phyloP scores from a whole-genome alignment of 2,888 invertebrate species.

The Stenotaenia linearis region DNA sequence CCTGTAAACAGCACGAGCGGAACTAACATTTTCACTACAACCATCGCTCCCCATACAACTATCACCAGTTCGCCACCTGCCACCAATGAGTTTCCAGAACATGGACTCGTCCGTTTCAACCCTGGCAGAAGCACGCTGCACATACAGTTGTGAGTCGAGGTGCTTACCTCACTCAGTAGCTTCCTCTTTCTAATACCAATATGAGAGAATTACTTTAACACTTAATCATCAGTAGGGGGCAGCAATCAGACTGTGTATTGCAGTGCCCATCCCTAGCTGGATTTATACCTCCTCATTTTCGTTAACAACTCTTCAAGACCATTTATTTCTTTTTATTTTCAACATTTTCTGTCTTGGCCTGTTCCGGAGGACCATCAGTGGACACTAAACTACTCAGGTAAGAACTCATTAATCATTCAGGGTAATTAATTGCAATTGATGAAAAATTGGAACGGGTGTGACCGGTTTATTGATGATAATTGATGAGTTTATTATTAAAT shows the following conservation, averaged over 20 bases:
- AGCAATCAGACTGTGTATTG: neutral
- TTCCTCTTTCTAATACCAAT: neutral
- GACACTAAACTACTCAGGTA: neutral
- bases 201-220: conserved; percentile 19
- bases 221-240: neutral
- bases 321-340: neutral
- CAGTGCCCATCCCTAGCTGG: neutral
- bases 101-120: neutral
- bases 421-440: neutral
- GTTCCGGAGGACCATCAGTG: neutral
- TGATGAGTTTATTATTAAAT: neutral
- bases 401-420: neutral
- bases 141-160: conserved; percentile 13
- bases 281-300: neutral
- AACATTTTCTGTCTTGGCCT: neutral
- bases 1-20: neutral
- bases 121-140: conserved; percentile 6
- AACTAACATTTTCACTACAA: neutral
- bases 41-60: no score
- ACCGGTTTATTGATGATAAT: neutral
- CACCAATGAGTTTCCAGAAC: neutral
- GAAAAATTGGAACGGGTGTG: neutral
- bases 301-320: neutral
- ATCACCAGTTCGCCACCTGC: neutral
- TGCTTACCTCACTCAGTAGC: conserved; percentile 6